Conservation (phyloP, 2,888 invertebrate species). For the Drosophila merina region DNA sequence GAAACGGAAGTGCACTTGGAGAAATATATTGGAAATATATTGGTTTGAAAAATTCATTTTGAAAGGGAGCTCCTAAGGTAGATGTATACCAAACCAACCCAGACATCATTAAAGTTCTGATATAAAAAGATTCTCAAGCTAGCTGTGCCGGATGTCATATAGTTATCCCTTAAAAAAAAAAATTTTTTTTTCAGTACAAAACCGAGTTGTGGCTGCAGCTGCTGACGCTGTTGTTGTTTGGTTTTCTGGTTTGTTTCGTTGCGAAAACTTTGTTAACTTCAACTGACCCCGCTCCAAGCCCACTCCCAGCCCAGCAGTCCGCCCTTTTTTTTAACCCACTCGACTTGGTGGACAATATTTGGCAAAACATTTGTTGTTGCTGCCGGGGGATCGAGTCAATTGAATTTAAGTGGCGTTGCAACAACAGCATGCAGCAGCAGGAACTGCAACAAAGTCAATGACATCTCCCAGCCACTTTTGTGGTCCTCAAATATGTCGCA, state of each 20-base stretch:
- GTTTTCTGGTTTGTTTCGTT: conserved; percentile 50
- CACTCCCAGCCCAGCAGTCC: conserved; percentile 6
- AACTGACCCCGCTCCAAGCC: conserved; percentile 39
- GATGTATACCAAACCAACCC: neutral
- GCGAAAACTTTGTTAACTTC: conserved; percentile 73
- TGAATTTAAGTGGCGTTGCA: conserved; percentile 73
- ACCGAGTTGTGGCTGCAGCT: conserved; percentile 21
- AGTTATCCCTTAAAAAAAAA: neutral
- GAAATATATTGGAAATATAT: neutral
- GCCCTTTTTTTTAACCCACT: conserved; percentile 15
- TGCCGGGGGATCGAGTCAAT: conserved; percentile 59
- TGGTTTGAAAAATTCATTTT: neutral
- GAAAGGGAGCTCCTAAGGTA: too few relatives aligned
- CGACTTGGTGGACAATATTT: conserved; percentile 69
- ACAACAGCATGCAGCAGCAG: conserved; percentile 54
- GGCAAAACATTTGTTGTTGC: conserved; percentile 57
- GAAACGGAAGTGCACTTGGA: conserved; percentile 7
- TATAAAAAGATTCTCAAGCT: too few relatives aligned
- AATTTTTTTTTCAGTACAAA: neutral
- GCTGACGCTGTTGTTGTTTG: conserved; percentile 43
- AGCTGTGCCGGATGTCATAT: neutral
- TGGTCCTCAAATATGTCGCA: conserved; percentile 70
- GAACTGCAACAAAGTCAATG: conserved; percentile 48
- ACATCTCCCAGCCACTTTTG: conserved; percentile 69
- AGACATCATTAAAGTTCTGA: neutral